phyloP scores from a whole-genome alignment of 2,797 vertebrate species.

The Rhinichthys osculus region DNA sequence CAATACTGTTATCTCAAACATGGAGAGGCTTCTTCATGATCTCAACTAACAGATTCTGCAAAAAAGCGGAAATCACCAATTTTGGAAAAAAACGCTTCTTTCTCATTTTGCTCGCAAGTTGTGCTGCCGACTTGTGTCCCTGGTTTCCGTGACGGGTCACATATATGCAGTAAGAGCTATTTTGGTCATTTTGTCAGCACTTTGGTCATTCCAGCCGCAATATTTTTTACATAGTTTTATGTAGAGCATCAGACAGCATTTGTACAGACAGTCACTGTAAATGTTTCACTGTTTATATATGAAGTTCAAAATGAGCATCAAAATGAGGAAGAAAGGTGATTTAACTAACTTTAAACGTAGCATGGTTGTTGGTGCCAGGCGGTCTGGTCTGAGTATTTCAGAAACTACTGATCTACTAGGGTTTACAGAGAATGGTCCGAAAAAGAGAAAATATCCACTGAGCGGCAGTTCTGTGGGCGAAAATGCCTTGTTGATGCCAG shows the following conservation, averaged over 20 bases:
- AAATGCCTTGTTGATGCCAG: constrained; percentile 51
- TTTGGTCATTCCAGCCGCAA: not conserved
- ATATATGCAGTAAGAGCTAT: not conserved
- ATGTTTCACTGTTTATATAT: not conserved
- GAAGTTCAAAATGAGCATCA: not conserved
- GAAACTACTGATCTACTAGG: not conserved
- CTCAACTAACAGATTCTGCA: too few relatives aligned
- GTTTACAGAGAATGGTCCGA: not conserved
- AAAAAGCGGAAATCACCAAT: too few relatives aligned
- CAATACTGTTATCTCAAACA: too few relatives aligned
- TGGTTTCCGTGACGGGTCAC: too few relatives aligned
- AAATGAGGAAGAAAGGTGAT: not conserved
- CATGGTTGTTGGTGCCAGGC: not conserved
- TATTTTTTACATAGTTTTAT: not conserved
- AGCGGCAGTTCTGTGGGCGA: constrained; percentile 33
- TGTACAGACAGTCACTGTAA: not conserved
- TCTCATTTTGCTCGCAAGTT: too few relatives aligned
- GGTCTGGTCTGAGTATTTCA: not conserved
- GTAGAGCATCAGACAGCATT: not conserved
- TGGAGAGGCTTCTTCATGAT: too few relatives aligned
- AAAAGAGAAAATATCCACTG: constrained; percentile 38
- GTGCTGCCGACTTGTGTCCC: too few relatives aligned
- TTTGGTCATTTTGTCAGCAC: not conserved
- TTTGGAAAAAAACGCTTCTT: too few relatives aligned
- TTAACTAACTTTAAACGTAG: not conserved